Percentiles rank a stretch among this genome's conserved stretches.
These are phyloP conservation scores for Diceros bicornis DNA, from an alignment of 2,797 vertebrate genomes.

Conservation along the genomic window DNA sequence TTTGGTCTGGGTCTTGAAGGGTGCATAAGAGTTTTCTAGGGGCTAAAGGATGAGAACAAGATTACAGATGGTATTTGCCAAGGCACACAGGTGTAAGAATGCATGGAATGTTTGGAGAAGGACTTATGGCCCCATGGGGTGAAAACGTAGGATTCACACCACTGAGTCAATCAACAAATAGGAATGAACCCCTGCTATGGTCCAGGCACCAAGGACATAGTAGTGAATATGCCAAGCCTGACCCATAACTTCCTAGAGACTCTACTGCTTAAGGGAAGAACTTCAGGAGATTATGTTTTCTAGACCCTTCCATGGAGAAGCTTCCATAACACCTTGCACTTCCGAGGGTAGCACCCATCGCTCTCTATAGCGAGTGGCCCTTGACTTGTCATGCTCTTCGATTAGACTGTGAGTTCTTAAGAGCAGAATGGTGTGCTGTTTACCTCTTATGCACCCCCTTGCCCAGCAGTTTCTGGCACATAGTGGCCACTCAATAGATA, in stretches of 20 bases:
- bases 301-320: neutral
- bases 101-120: neutral
- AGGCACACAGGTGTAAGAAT: neutral
- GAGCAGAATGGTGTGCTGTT: neutral
- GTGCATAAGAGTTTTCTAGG: neutral
- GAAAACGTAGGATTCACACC: neutral
- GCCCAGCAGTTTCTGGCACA: neutral
- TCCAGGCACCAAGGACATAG: neutral
- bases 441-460: neutral
- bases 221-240: neutral
- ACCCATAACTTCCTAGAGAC: neutral
- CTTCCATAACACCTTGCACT: neutral
- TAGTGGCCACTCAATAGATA: neutral
- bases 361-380: neutral
- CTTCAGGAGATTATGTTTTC: neutral
- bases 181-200: neutral
- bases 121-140: neutral
- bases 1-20: neutral
- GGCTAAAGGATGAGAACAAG: neutral
- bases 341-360: neutral
- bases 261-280: neutral
- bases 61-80: neutral
- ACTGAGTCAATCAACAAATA: neutral
- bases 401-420: neutral
- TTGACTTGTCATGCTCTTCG: too few relatives aligned